Evolutionary conservation across 2,797 vertebrate species (phyloP), one percentile per base, ranked within the genome.

Genomic region (Xyrichtys novacula): DNA sequence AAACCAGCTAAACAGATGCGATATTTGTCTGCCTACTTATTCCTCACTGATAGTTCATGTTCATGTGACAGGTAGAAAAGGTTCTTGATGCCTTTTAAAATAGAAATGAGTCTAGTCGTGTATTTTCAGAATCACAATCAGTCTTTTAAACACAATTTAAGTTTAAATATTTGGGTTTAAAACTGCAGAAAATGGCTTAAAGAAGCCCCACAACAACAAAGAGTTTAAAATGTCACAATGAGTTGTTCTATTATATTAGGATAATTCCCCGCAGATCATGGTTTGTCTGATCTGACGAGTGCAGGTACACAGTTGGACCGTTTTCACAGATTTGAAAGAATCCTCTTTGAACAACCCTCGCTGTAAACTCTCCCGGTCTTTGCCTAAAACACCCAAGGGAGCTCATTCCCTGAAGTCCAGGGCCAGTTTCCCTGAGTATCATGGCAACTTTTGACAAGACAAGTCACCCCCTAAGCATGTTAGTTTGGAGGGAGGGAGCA

Each of bases 371-470:
- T 17, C 39, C 59, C 46, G 40, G 58, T 83, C 46, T 67, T 42
- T n/a, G 58, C 23, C 54, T 32, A 25, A 12, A n/a, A 47, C 73
- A 72, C 81, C 71, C 76, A 28, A 17, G 43, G 31, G 43, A 44
- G 23, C 50, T 48, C 46, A 32, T 58, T 23, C 43, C 65, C 50
- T 53, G 55, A 82, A 75, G 28, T 69, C 43, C 17, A 36, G 60
- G 42, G 40, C 54, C 61, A 17, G 32, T 69, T 70, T 71, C 54
- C 44, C 29, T 22, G 28, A 71, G 78, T 76, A 73, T 88, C 81
- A 62, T 74, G 47, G 60, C 66, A 83, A 74, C 82, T 84, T 89
- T 78, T 83, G 67, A 76, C 81, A 67, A 75, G 72, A 83, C 59
- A 73, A 71, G 38, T 42, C 62, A 31, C 40, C 61, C 17, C 55